Evolutionary conservation across 1,140 invertebrate genomes (phyloP), one percentile per base, ranked within the genome.

Genomic region (Drosophila santomea): DNA sequence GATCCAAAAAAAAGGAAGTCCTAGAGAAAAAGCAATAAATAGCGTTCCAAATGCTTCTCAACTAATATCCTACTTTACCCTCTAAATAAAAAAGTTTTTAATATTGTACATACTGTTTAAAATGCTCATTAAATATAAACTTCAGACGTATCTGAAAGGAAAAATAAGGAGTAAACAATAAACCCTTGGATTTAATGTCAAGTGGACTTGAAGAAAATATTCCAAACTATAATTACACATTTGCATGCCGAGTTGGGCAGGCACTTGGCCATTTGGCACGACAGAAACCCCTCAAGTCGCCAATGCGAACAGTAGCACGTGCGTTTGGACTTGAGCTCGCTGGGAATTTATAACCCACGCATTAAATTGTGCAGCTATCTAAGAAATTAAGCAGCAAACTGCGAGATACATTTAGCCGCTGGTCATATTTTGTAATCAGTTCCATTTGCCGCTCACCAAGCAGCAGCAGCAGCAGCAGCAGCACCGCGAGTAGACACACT

Each of bases 391-490:
- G 77, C 85, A 90, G 78, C 78, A 82, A 90, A 90, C 77, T 78
- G 77, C 84, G 64, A 77, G 73, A 89, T 90, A 90, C 80, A 81
- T 90, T 90, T 90, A 81, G 81, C 85, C 81, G 86, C 84, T 72
- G 83, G 83, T 88, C 83, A 88, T 88, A 88, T 88, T 88, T 88
- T 88, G 83, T 88, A 88, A 88, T 88, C 83, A 88, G 83, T 83
- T 88, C 89, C 82, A 82, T 91, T 90, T 86, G 90, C 90, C 89
- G 89, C 74, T 77, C 74, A 77, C 74, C 74, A 47, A 59, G 28
- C 52, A 20, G 20, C 20, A 17, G 17, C 17, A 20, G 20, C 20
- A 17, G 17, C 17, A 17, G 17, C 17, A 35, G 47, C 63, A 45
- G 17, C 39, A 4, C 11, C 45, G 63, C 32, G 15, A 17, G 45